Base-by-base conservation (phyloP, 2,888 invertebrate genomes). In the Hydroisotoma schaefferi region DNA sequence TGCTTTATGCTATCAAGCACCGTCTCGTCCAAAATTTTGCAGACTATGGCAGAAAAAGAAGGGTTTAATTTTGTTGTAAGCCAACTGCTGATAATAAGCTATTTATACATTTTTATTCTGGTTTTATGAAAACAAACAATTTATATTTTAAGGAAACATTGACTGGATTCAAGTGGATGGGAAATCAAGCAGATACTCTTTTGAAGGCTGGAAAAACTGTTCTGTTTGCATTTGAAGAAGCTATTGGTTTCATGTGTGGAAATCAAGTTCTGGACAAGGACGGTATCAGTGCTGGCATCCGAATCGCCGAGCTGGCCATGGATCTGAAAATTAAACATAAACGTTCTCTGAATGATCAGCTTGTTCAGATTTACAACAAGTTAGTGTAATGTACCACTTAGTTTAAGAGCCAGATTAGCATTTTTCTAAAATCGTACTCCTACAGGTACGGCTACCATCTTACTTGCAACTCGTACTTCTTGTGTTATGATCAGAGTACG, bases 81-180 rank as follows among this genome's bases (percentile, higher is more conserved):
- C 66, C 15, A 33, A 33, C 33, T 33, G 33, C 33, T 33, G 15
- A 33, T 33, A 33, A 33, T 33, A 33, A 12, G 12, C 22, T 2
- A 20, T 12, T 6, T 47, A 5, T 44, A 26, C 15, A 40, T 20
- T 18, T 4, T 55, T 4, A 18, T 38, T 48, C 27, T 12, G n/a
- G 10, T 28, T 51, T 18, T 40, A 40, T 29, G 20, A 22, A 51
- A 51, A 26, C 23, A 38, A n/a, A 38, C 3, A 15, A 49, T 12
- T 46, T 28, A 33, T 12, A 38, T 22, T n/a, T n/a, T n/a, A n/a
- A 80, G 79, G 95, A 98, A 79, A 98, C 99, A 0, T 81, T 99
- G 55, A 99, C 99, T 0, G 99, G 99, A 0, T 99, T 99, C 76
- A 99, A 99, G 75, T 99, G 97, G 97, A 95, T 99, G 91, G 98